These are phyloP conservation scores for Symphodus melops DNA, from an alignment of 2,113 vertebrate species.

Conservation along the genomic window DNA sequence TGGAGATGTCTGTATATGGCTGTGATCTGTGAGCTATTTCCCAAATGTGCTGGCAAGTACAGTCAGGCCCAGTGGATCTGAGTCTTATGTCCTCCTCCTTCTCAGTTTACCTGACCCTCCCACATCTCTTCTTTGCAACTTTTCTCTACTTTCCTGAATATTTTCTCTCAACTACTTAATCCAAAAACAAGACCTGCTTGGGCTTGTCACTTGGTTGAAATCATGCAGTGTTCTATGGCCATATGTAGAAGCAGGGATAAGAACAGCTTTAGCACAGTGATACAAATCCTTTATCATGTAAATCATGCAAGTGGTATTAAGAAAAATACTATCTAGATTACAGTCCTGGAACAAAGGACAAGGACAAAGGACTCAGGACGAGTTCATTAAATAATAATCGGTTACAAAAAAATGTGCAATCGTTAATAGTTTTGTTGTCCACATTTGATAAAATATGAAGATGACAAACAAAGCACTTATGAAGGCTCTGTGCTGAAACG, in stretches of 20 bases:
- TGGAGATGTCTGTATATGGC: constrained; percentile 84
- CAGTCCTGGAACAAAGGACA: background rate
- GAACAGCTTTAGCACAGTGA: background rate
- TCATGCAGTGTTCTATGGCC: background rate
- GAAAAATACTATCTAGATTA: background rate
- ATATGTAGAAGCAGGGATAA: background rate
- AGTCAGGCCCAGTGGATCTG: constrained; percentile 73
- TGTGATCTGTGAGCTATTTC: constrained; percentile 71
- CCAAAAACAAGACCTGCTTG: constrained; percentile 7
- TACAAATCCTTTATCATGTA: background rate
- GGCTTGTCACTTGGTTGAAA: constrained; percentile 16
- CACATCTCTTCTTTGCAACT: constrained; percentile 13
- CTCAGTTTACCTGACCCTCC: constrained; percentile 63
- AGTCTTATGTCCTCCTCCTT: constrained; percentile 41
- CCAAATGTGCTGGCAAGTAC: constrained; percentile 75
- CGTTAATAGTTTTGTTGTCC: no score
- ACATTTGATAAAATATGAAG: no score
- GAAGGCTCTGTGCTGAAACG: no score
- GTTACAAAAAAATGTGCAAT: no score
- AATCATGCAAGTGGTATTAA: background rate
- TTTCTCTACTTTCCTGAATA: background rate
- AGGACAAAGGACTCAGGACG: no score
- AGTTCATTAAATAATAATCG: no score
- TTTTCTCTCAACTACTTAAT: constrained; percentile 6
- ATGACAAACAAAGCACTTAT: no score